Conservation (phyloP, 2,113 vertebrate species). For the Odobenus rosmarus region DNA sequence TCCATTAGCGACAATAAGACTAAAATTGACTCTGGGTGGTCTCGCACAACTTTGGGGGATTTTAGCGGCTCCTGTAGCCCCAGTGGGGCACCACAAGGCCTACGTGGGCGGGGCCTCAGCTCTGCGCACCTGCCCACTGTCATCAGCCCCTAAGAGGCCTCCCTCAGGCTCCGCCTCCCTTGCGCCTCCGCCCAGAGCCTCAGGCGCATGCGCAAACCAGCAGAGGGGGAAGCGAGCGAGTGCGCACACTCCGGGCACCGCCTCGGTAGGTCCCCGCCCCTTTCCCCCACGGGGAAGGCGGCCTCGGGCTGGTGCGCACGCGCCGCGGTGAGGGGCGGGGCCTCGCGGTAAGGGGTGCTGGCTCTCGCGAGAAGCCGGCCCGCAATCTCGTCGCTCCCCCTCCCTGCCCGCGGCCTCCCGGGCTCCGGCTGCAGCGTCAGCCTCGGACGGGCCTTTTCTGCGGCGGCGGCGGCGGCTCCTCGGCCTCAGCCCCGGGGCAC, state of each 20-base stretch:
- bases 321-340: neutral
- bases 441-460: slow-evolving; percentile 64
- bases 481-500: slow-evolving; percentile 50
- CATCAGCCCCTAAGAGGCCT: accelerated
- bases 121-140: accelerated
- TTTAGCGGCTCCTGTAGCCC: accelerated
- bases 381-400: neutral
- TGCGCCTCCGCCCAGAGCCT: accelerated
- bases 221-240: accelerated
- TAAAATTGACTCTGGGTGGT: neutral
- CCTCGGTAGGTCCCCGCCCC: neutral
- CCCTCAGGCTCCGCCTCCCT: neutral
- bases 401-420: slow-evolving; percentile 58
- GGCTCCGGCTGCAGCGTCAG: slow-evolving; percentile 73
- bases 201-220: neutral
- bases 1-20: neutral
- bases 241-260: accelerated
- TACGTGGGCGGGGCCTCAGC: accelerated
- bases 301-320: neutral
- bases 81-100: accelerated
- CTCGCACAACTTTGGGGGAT: neutral
- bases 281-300: accelerated
- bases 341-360: accelerated
- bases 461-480: neutral
- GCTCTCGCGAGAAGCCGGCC: slow-evolving; percentile 66